phyloP scores from a whole-genome alignment of 2,113 vertebrate species.

The Hirundichthys speculiger region DNA sequence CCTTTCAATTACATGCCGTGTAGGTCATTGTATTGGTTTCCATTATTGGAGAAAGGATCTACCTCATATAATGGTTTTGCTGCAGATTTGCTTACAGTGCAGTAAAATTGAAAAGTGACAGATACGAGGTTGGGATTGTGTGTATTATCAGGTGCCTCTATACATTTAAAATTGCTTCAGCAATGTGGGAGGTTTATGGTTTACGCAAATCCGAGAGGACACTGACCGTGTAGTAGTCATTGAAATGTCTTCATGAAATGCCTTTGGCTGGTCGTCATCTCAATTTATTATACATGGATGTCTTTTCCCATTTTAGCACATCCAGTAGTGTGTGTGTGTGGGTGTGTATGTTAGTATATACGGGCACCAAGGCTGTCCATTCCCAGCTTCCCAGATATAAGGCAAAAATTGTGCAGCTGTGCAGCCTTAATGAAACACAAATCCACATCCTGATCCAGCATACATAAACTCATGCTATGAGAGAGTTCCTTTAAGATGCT shows the following conservation, averaged over 20 bases:
- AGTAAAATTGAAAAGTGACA: constrained; percentile 43
- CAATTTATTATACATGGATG: background rate
- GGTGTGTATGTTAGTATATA: background rate
- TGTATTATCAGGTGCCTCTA: constrained; percentile 13
- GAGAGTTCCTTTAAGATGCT: background rate
- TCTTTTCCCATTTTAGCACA: background rate
- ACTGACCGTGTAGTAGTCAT: constrained; percentile 27
- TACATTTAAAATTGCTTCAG: constrained; percentile 33
- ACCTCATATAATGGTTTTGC: constrained; percentile 54
- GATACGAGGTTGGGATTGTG: constrained; percentile 28
- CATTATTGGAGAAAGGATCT: constrained; percentile 41
- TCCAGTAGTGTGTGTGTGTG: background rate
- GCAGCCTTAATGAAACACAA: background rate
- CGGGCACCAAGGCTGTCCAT: constrained; percentile 8
- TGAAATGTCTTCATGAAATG: constrained; percentile 37
- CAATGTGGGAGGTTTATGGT: constrained; percentile 15
- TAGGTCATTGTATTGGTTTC: constrained; percentile 48
- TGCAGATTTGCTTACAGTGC: constrained; percentile 68
- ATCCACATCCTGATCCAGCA: background rate
- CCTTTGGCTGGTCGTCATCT: background rate
- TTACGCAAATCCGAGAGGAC: constrained; percentile 15
- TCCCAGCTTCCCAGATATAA: constrained; percentile 1
- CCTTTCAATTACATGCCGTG: constrained; percentile 24
- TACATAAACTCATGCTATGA: background rate
- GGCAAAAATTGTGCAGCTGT: background rate